phyloP scores from a whole-genome alignment of 2,113 vertebrate genomes.

The Cyprinodon variegatus region DNA sequence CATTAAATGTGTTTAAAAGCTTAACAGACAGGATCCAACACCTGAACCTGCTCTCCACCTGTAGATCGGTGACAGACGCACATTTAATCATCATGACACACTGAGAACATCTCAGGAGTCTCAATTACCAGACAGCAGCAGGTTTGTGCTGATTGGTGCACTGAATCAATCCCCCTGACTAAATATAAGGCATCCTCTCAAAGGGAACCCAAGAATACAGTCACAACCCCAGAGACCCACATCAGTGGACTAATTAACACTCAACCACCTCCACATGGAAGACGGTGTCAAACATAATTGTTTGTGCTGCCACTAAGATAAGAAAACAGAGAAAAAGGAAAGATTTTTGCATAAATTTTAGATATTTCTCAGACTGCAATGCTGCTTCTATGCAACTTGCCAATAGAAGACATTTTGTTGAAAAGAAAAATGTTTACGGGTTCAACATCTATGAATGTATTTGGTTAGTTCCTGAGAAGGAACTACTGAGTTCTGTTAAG shows the following conservation, averaged over 20 bases:
- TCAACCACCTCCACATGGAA: conserved; percentile 40
- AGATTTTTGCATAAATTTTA: neutral
- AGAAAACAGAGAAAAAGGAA: neutral
- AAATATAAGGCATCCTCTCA: conserved; percentile 48
- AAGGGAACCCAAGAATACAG: conserved; percentile 42
- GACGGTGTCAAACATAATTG: conserved; percentile 1
- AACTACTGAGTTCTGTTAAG: neutral
- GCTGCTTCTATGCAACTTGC: neutral
- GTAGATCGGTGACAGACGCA: neutral
- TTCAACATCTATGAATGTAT: too few species aligned
- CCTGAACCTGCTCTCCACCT: conserved; percentile 6
- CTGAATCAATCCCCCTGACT: conserved; percentile 67
- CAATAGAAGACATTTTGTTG: too few species aligned
- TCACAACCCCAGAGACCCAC: conserved; percentile 36
- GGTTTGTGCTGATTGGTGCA: neutral
- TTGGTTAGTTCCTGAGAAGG: too few species aligned
- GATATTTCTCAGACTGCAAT: neutral
- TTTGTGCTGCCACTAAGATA: neutral
- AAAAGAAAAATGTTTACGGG: neutral
- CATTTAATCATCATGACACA: conserved; percentile 13
- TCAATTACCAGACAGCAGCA: conserved; percentile 47
- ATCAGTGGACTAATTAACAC: conserved; percentile 60
- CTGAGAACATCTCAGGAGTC: conserved; percentile 47
- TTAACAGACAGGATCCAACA: neutral
- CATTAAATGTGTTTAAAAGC: conserved; percentile 5